Base-by-base conservation (phyloP, 2,797 vertebrate genomes). In the Rhynchonycteris naso region DNA sequence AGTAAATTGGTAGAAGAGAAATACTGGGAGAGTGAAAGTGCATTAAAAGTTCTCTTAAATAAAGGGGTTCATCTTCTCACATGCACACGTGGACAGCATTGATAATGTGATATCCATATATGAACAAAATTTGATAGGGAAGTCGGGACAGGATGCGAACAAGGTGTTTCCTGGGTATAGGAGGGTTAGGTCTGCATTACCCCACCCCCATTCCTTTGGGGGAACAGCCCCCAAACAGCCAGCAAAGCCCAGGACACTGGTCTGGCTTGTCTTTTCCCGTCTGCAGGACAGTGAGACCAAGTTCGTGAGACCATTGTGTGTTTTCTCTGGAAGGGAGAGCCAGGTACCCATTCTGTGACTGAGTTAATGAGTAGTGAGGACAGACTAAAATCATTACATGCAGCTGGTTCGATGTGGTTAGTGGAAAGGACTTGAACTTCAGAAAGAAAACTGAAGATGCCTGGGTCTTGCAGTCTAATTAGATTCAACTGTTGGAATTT, bases 381-480 rank as follows among this genome's bases (percentile, higher is more conserved):
- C 12, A 74, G 24, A 30, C 26, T 11, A 4, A 28, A 47, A 38
- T 66, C 47, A n/a, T 69, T 52, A 9, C 3, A 26, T 33, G 65
- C 0, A 1, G 22, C 58, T 5, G 7, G 30, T 1, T 7, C 30
- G 14, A 50, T 71, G 66, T 10, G 18, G 0, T 43, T 71, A 30
- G 52, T 50, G 19, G n/a, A 54, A 74, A 52, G 71, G 11, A 5
- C 35, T 75, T 19, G 33, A 15, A 66, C 14, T 90, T 84, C n/a
- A 80, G 26, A 71, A 68, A 66, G 30, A 47, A 21, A 78, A n/a
- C 4, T 10, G 35, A n/a, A 66, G 18, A n/a, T 52, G 10, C 21
- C 28, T 8, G 69, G 6, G 50, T 71, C 50, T 90, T 72, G 16
- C 28, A 81, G 33, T 22, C 7, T 52, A 13, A 13, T 26, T 72